phyloP scores from a whole-genome alignment of 2,888 invertebrate species.

The Synergus japonicus region DNA sequence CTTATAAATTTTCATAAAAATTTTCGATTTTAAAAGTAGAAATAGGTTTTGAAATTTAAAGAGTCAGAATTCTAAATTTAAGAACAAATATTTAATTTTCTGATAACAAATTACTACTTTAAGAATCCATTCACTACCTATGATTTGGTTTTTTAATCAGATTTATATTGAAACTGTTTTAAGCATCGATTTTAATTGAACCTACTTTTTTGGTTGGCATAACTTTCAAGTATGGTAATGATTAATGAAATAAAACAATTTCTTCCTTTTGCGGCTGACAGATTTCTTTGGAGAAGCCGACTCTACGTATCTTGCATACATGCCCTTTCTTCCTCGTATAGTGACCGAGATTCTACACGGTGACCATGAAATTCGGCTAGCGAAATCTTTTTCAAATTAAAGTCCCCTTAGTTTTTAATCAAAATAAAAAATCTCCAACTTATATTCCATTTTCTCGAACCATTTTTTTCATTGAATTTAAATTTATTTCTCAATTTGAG shows the following conservation, averaged over 20 bases:
- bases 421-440: not conserved
- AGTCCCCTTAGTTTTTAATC: not conserved
- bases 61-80: not conserved
- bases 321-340: slow-evolving; percentile 48
- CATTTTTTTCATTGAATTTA: not conserved
- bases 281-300: slow-evolving; percentile 53
- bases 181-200: not conserved
- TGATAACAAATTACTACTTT: not conserved
- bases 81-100: too few relatives aligned
- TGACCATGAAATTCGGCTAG: slow-evolving; percentile 24
- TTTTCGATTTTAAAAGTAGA: not conserved
- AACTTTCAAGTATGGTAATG: not conserved
- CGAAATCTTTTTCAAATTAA: not conserved
- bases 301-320: slow-evolving; percentile 50
- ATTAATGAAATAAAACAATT: slow-evolving; percentile 49
- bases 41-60: not conserved
- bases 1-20: not conserved
- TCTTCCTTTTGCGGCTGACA: slow-evolving; percentile 45
- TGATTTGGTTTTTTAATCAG: not conserved
- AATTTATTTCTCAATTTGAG: not conserved
- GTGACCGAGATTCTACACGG: slow-evolving; percentile 45
- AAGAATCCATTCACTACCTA: too few relatives aligned
- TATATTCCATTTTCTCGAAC: not conserved
- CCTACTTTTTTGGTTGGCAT: not conserved
- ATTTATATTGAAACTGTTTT: not conserved